Base-by-base conservation (phyloP, 1,140 invertebrate species). In the Drosophila paulistorum region DNA sequence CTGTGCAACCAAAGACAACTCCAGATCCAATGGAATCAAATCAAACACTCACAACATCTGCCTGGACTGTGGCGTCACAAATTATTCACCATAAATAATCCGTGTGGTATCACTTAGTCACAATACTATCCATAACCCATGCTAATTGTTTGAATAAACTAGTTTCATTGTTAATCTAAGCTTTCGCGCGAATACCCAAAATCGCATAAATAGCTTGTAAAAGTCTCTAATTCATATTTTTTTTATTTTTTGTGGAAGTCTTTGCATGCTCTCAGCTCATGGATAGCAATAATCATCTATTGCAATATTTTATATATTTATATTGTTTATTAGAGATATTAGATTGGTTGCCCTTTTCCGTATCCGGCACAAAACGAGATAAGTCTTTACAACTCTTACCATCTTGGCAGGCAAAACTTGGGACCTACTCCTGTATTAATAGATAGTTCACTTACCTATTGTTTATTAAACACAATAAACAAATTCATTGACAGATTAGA, bases 161-260 rank as follows among this genome's bases (percentile, higher is more conserved):
- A 23, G 33, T 37, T n/a, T 39, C n/a, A 59, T 20, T 59, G 26
- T 59, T 37, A 59, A 39, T 59, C 33, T 59, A 37, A 37, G 35
- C 17, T 59, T 59, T 59, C 33, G 14, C 33, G 57, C 33, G n/a
- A 59, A 59, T 35, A 30, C 6, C 3, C 3, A 7, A 35, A 39
- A 59, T 35, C 14, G 10, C 17, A 35, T 59, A 59, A 59, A 37
- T 59, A 59, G 57, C 17, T 59, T 37, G 33, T 71, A 71, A 71
- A 10, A 23, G 42, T 11, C 20, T 41, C 10, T 68, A 60, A 26
- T 60, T 23, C 10, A 54, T 30, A 54, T 41, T 23, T 20, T 23
- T 23, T 1, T 26, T 55, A 57, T 67, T 39, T 26, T 13, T 41
- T 26, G 17, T 30, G 14, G 11, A 54, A 45, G 0, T 17, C 60